phyloP scores from a whole-genome alignment of 2,888 invertebrate genomes.

The Sepioteuthis lessoniana region DNA sequence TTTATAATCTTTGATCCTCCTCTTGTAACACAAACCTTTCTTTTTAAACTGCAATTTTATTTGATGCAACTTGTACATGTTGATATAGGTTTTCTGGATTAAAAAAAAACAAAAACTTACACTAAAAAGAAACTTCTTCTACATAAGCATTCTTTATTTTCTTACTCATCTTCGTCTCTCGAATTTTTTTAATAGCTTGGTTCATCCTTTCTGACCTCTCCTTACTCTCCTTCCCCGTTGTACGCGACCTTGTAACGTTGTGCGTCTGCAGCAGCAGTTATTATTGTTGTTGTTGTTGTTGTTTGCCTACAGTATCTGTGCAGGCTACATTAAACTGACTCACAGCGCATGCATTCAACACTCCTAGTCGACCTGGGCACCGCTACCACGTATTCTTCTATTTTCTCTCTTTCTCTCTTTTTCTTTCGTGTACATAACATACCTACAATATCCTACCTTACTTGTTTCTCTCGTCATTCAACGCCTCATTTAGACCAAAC shows the following conservation, averaged over 20 bases:
- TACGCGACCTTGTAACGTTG: slow-evolving; percentile 2
- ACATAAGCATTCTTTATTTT: background rate
- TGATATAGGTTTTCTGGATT: too few relatives aligned
- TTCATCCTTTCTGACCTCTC: background rate
- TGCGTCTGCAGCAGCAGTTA: background rate
- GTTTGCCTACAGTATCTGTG: background rate
- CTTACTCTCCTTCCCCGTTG: background rate
- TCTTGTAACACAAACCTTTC: too few relatives aligned
- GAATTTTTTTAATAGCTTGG: background rate
- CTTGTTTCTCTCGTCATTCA: background rate
- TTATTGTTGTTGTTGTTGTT: background rate
- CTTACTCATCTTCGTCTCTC: background rate
- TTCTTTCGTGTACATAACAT: too few relatives aligned
- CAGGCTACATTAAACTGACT: background rate
- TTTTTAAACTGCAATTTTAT: too few relatives aligned
- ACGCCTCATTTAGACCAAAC: background rate
- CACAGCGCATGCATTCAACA: background rate
- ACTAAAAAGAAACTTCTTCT: background rate
- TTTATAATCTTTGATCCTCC: too few relatives aligned
- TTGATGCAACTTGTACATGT: too few relatives aligned
- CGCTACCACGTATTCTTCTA: background rate
- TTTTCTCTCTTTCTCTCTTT: background rate
- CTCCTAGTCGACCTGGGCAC: background rate
- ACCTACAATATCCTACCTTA: too few relatives aligned
- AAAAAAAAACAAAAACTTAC: too few relatives aligned